Evolutionary conservation across 1,140 invertebrate genomes (phyloP), one percentile per base, ranked within the genome.

Genomic region (Nasonia longicornis): DNA sequence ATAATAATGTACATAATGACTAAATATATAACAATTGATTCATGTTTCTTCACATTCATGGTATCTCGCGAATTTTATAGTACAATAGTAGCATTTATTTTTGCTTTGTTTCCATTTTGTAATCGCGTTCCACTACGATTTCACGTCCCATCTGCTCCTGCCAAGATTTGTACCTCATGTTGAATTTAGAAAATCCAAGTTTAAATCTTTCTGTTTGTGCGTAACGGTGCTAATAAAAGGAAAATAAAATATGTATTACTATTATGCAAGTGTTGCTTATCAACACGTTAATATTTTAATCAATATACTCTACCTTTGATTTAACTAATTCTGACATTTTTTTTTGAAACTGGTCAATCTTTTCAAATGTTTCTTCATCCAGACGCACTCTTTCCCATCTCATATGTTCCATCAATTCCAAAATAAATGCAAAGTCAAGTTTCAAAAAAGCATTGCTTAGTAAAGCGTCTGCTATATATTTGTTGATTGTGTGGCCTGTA

Each of bases 401-500:
- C 75, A 94, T 92, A 67, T 93, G 87, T 83, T 95, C 90, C 91
- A 97, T 92, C 31, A 97, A 88, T 83, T 93, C 92, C 7, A 93
- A 85, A 29, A 96, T 88, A 86, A 95, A 96, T 0, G 86, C 77
- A 87, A 95, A 95, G 71, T 95, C 91, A 14, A 86, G 89, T 29
- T 88, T 86, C 8, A 82, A 83, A 83, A 92, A 93, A 8, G 94
- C 95, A 84, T 93, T 92, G 2, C 90, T 88, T 3, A 97, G 82
- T 87, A 97, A 91, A 22, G 94, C 92, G 26, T 94, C 94, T 38
- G 96, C 87, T 66, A 97, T 95, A 89, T 94, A 91, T 78, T 91
- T 89, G 89, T 96, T 97, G 67, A 96, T 90, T 80, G 92, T 93
- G 85, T 94, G 92, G 84, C 93, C 92, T 67, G 92, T 91, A 58